These are phyloP conservation scores for Bombus pascuorum DNA, from an alignment of 1,140 invertebrate species.

Conservation along the genomic window DNA sequence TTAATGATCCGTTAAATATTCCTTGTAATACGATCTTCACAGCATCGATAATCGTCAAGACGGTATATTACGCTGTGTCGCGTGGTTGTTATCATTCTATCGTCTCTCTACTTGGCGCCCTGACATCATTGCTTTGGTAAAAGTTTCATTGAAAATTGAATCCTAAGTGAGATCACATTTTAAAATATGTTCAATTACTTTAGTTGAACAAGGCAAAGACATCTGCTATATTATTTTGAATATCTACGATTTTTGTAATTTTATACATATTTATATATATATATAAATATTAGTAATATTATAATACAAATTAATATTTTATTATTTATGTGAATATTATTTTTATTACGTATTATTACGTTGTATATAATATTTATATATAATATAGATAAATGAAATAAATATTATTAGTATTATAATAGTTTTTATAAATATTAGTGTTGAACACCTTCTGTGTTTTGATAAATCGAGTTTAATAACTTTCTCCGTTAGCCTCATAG, in stretches of 20 bases:
- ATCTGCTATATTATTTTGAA: neutral
- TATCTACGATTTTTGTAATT: neutral
- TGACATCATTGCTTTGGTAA: neutral
- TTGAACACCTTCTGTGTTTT: too few relatives aligned
- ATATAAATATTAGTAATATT: too few relatives aligned
- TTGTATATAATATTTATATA: too few relatives aligned
- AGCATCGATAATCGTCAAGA: slow-evolving; percentile 21
- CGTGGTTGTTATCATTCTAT: slow-evolving; percentile 39
- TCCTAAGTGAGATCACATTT: neutral
- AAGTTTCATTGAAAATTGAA: neutral
- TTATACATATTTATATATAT: neutral
- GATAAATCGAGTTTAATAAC: too few relatives aligned
- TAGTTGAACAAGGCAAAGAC: neutral
- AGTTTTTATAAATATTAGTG: too few relatives aligned
- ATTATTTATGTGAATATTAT: too few relatives aligned
- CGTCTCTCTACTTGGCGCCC: neutral
- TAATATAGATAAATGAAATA: too few relatives aligned
- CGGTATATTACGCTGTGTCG: slow-evolving; percentile 12
- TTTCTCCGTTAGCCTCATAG: neutral
- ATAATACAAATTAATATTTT: too few relatives aligned
- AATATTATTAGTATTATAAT: too few relatives aligned
- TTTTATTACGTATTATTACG: too few relatives aligned
- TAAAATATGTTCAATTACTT: neutral
- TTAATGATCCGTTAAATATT: slow-evolving; percentile 51
- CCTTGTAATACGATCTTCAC: slow-evolving; percentile 35